Evolutionary conservation across 2,113 vertebrate species (phyloP).

Genomic region (Zonotrichia leucophrys): DNA sequence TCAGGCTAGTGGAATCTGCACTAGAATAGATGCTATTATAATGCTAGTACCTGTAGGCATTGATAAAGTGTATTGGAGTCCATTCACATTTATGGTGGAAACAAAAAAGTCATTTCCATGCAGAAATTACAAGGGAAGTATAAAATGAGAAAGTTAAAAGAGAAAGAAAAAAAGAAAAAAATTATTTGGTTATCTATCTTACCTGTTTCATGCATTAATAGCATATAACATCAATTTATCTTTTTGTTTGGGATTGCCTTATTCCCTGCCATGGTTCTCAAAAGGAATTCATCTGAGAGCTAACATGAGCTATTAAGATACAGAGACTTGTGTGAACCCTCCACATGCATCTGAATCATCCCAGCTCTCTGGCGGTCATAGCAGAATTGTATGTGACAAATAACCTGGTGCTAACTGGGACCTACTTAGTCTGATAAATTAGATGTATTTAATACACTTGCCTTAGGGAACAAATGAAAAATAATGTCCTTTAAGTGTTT

Average conservation of each 20-base stretch:
- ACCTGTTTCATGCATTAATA: not conserved
- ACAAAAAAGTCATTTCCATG: not conserved
- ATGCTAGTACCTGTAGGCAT: not conserved
- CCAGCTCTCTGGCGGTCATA: not conserved
- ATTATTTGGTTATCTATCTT: not conserved
- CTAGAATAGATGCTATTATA: not conserved
- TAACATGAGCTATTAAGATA: not conserved
- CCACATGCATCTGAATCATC: not conserved
- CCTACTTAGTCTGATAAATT: conserved; percentile 23
- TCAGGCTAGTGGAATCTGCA: not conserved
- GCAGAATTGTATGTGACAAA: not conserved
- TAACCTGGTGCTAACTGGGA: not conserved
- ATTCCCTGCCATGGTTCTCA: not conserved
- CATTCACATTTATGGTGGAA: not conserved
- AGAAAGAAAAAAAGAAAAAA: not conserved
- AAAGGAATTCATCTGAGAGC: not conserved
- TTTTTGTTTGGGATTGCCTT: not conserved
- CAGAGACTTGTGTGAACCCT: not conserved
- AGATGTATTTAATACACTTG: not conserved
- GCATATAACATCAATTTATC: not conserved
- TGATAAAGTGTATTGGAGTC: not conserved
- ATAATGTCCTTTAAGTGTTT: not conserved
- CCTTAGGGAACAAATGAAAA: not conserved
- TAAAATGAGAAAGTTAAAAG: not conserved
- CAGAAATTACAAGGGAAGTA: not conserved